Evolutionary conservation across 2,888 invertebrate species (phyloP), one percentile per base, ranked within the genome.

Genomic region (Diaprepes abbreviatus): DNA sequence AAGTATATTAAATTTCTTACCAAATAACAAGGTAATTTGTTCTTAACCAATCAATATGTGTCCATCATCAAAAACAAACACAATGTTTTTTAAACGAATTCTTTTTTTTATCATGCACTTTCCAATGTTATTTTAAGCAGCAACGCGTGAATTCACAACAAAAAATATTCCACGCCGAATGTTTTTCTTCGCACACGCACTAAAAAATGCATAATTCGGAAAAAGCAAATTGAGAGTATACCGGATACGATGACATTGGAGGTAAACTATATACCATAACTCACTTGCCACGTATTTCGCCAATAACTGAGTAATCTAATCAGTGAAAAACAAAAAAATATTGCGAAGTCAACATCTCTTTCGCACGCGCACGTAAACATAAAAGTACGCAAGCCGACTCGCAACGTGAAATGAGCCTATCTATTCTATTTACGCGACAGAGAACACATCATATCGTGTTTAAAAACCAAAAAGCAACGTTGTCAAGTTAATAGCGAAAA

Each of bases 331-430:
- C 12, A 6, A 17, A 62, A 48, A 62, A 50, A 62, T 24, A 48
- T 62, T 62, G 50, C 50, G 48, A 62, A 62, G 62, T 62, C 48
- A 62, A 62, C 50, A 62, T 62, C 50, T 40, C 36, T 14, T 16
- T 36, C 50, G 62, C 35, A 50, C 54, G 63, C 63, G 54, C 54
- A 28, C 16, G 31, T 59, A 45, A 28, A 31, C 59, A 59, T 28
- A 59, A 43, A 40, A 40, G 17, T 33, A 59, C 43, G 17, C 59
- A 40, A 24, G 24, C 38, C 57, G 16, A 57, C 38, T 21, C 24
- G 12, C 21, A 45, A 21, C 21, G 12, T 24, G 57, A 21, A 38
- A 38, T 12, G 19, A 38, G 21, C 35, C 40, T 57, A 38, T 57
- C 24, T 24, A 36, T 38, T 38, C 36, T 17, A 33, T 59, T 50